Conservation (phyloP, 2,888 invertebrate species). For the Heterodera filipjevi region DNA sequence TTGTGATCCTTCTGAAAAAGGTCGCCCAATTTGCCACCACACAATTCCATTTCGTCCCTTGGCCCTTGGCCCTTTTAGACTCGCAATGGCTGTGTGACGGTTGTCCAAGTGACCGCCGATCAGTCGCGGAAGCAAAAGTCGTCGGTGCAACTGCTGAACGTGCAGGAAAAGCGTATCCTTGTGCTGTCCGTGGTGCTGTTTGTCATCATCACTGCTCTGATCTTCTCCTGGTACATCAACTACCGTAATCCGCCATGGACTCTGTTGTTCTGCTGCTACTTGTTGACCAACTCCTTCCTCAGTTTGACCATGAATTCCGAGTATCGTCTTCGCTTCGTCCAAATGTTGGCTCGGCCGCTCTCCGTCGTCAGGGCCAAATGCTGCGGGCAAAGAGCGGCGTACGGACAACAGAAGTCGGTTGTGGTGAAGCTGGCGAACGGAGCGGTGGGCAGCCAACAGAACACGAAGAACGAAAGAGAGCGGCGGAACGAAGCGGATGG, state of each 20-base stretch:
- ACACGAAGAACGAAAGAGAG: not conserved
- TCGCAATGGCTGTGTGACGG: not conserved
- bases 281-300: constrained; percentile 20
- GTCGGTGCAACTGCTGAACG: not conserved
- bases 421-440: not conserved
- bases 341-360: not conserved
- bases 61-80: not conserved
- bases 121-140: not conserved
- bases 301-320: constrained; percentile 22
- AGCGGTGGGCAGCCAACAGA: not conserved
- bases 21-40: not conserved
- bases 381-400: not conserved
- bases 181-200: constrained; percentile 25
- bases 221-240: constrained; percentile 23
- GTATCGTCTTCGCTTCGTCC: constrained; percentile 6
- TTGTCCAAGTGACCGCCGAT: not conserved
- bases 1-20: constrained; percentile 14
- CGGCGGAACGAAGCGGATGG: not conserved
- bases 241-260: constrained; percentile 25
- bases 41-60: not conserved
- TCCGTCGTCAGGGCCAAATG: not conserved
- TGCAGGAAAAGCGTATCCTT: constrained; percentile 21
- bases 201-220: constrained; percentile 20
- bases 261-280: constrained; percentile 19
- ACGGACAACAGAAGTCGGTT: not conserved